Percentiles rank a stretch among this genome's conserved stretches.
Evolutionary conservation across 2,888 invertebrate genomes (phyloP).

Genomic region (Graphium colonna): DNA sequence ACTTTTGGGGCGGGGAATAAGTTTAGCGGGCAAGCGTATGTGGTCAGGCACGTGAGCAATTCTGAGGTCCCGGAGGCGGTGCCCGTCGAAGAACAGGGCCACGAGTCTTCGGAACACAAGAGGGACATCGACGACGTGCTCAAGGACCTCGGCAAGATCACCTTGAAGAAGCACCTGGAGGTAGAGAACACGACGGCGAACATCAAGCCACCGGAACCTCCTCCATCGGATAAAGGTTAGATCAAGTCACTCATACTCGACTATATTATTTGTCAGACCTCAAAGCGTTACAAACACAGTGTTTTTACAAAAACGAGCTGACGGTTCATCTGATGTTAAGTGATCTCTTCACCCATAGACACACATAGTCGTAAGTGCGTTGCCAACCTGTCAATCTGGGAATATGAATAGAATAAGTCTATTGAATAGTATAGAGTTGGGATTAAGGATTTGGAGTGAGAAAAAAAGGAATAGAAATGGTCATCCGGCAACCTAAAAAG

Average conservation of each 20-base stretch:
- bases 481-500: too few species aligned
- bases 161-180: slow-evolving; percentile 66
- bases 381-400: too few species aligned
- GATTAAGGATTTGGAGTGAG: too few species aligned
- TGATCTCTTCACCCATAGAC: not conserved
- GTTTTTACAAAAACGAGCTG: too few species aligned
- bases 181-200: slow-evolving; percentile 73
- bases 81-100: slow-evolving; percentile 55
- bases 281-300: too few species aligned
- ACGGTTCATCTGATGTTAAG: not conserved
- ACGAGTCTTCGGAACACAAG: slow-evolving; percentile 54
- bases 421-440: too few species aligned
- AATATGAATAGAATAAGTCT: too few species aligned
- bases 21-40: slow-evolving; percentile 52
- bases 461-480: too few species aligned
- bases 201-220: slow-evolving; percentile 61
- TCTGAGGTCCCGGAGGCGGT: slow-evolving; percentile 50
- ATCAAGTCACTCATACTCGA: too few species aligned
- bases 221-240: slow-evolving; percentile 51
- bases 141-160: slow-evolving; percentile 69
- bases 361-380: not conserved
- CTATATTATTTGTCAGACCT: too few species aligned
- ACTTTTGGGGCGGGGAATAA: slow-evolving; percentile 62
- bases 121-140: slow-evolving; percentile 70
- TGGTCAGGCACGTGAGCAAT: slow-evolving; percentile 64